Evolutionary conservation across 2,113 vertebrate genomes (phyloP).

Genomic region (Lontra canadensis): DNA sequence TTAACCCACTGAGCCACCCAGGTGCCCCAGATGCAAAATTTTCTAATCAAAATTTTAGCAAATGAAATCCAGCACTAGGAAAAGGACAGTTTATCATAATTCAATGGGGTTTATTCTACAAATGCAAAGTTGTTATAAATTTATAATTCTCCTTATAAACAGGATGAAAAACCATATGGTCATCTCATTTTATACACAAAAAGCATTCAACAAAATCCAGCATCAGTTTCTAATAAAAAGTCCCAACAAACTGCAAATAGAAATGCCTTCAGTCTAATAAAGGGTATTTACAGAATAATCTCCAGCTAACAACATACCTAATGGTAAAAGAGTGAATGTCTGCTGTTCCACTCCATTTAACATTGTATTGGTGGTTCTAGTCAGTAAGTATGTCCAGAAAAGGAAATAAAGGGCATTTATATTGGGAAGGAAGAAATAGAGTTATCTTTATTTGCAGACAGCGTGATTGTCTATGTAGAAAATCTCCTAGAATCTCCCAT

Average conservation of each 20-base stretch:
- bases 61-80: background rate
- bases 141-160: background rate
- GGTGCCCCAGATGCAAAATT: too few relatives aligned
- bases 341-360: background rate
- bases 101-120: background rate
- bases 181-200: background rate
- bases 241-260: background rate
- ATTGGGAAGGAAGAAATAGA: background rate
- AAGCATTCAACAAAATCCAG: background rate
- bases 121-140: background rate
- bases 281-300: background rate
- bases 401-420: background rate
- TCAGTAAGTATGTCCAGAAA: background rate
- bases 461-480: background rate
- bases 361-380: background rate
- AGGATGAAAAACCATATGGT: background rate
- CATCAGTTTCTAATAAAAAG: background rate
- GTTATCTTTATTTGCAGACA: background rate
- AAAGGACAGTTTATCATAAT: background rate
- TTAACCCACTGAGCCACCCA: too few relatives aligned
- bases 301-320: background rate
- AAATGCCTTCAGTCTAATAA: background rate
- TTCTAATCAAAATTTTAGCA: background rate
- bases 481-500: background rate
- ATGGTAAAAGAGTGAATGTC: background rate